These are phyloP conservation scores for Neoniphon sammara DNA, from an alignment of 2,797 vertebrate genomes.

Conservation along the genomic window DNA sequence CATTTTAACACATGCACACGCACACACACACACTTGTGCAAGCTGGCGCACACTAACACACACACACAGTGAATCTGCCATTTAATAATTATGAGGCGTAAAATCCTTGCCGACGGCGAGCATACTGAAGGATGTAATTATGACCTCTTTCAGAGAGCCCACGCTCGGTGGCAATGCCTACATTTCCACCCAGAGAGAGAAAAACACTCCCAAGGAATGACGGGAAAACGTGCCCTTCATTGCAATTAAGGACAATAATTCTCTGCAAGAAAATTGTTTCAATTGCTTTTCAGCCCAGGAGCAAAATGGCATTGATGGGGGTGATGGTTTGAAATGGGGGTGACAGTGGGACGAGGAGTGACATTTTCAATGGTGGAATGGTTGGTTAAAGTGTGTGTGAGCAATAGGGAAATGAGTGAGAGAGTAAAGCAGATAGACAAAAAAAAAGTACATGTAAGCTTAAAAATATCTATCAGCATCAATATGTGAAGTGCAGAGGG, in stretches of 20 bases:
- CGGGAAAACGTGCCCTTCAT: constrained; percentile 80
- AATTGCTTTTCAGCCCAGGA: constrained; percentile 83
- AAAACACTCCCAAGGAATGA: constrained; percentile 79
- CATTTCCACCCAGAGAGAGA: constrained; percentile 79
- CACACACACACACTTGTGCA: constrained; percentile 14
- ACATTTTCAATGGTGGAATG: constrained; percentile 72
- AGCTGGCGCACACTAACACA: constrained; percentile 5
- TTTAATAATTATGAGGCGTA: constrained; percentile 86
- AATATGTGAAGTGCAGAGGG: constrained; percentile 15
- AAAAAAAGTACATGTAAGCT: constrained; percentile 40
- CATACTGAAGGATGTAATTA: constrained; percentile 86
- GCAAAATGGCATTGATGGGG: constrained; percentile 82
- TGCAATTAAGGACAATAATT: constrained; percentile 86
- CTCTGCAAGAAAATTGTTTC: constrained; percentile 82
- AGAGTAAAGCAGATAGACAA: constrained; percentile 37
- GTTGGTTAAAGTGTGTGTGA: constrained; percentile 62
- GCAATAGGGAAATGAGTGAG: constrained; percentile 45
- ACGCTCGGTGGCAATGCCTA: constrained; percentile 79
- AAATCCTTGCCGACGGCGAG: constrained; percentile 85
- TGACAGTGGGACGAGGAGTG: constrained; percentile 68
- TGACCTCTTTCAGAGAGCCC: constrained; percentile 83
- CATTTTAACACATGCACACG: constrained; percentile 56
- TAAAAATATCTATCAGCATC: constrained; percentile 39
- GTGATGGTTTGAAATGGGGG: constrained; percentile 78
- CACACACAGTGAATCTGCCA: constrained; percentile 76